A percentile compares a stretch with the other conserved stretches of the same genome.
Evolutionary conservation across 2,888 invertebrate genomes (phyloP).

Genomic region (Deilephila porcellus): DNA sequence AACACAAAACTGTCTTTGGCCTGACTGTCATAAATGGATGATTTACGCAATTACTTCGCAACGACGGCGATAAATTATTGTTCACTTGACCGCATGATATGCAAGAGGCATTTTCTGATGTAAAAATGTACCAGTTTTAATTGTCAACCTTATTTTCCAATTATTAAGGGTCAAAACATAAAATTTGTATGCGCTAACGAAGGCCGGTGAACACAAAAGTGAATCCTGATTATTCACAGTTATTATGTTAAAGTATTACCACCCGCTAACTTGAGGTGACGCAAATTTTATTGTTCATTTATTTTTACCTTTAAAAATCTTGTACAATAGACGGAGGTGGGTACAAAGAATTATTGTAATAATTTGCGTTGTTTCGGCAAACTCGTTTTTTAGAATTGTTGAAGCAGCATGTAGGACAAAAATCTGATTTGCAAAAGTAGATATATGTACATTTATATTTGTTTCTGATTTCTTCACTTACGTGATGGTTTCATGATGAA

Average conservation of each 20-base stretch:
- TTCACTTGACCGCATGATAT: slow-evolving; percentile 69
- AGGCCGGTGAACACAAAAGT: background rate
- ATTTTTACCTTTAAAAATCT: slow-evolving; percentile 19
- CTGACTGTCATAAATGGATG: slow-evolving; percentile 81
- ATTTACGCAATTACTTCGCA: slow-evolving; percentile 81
- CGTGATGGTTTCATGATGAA: no score
- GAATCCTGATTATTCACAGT: slow-evolving; percentile 78
- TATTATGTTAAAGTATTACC: slow-evolving; percentile 76
- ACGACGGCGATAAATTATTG: slow-evolving; percentile 81
- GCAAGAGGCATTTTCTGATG: slow-evolving; percentile 46
- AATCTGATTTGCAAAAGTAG: no score
- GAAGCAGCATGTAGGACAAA: background rate
- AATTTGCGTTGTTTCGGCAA: background rate
- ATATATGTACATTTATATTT: no score
- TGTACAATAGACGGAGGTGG: slow-evolving; percentile 3
- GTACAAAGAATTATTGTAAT: slow-evolving; percentile 4
- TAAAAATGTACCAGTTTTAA: slow-evolving; percentile 34
- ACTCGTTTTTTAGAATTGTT: background rate
- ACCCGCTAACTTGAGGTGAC: slow-evolving; percentile 79
- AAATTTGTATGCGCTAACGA: no score
- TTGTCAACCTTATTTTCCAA: slow-evolving; percentile 48
- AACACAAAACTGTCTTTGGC: slow-evolving; percentile 31
- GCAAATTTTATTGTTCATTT: slow-evolving; percentile 61
- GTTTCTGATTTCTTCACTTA: no score
- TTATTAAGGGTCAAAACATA: slow-evolving; percentile 32